These are phyloP conservation scores for Saturnia pavonia DNA, from an alignment of 2,888 invertebrate species.

Conservation along the genomic window DNA sequence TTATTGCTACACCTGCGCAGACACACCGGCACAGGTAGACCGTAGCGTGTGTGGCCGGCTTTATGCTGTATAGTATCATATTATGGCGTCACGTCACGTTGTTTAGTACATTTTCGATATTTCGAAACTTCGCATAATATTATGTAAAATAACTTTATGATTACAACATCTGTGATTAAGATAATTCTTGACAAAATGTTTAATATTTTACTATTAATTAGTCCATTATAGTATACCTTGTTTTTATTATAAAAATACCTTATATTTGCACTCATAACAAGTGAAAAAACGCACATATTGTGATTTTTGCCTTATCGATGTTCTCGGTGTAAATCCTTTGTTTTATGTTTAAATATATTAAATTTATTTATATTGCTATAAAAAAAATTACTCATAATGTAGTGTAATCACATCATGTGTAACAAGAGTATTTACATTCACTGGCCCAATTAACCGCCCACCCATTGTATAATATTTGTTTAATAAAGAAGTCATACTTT, in stretches of 20 bases:
- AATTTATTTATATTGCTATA: conserved; percentile 37
- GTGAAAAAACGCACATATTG: conserved; percentile 55
- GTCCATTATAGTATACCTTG: background rate
- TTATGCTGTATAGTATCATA: background rate
- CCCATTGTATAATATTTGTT: no score
- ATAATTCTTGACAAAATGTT: background rate
- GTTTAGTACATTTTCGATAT: background rate
- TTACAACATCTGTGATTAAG: background rate
- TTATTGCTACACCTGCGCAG: no score
- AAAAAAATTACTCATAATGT: background rate
- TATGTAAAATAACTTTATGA: background rate
- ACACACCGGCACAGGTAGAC: no score
- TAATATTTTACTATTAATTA: background rate
- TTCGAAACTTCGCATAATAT: background rate
- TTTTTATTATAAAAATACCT: background rate
- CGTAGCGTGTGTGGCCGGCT: no score
- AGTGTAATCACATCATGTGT: no score
- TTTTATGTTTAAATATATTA: conserved; percentile 40
- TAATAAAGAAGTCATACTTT: background rate
- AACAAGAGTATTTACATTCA: background rate
- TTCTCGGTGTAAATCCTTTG: conserved; percentile 45
- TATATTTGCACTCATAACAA: background rate
- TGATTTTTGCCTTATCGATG: conserved; percentile 66
- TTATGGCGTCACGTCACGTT: background rate
- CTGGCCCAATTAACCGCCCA: no score